Base-by-base conservation (phyloP, 2,113 vertebrate genomes). In the Lepisosteus osseus region DNA sequence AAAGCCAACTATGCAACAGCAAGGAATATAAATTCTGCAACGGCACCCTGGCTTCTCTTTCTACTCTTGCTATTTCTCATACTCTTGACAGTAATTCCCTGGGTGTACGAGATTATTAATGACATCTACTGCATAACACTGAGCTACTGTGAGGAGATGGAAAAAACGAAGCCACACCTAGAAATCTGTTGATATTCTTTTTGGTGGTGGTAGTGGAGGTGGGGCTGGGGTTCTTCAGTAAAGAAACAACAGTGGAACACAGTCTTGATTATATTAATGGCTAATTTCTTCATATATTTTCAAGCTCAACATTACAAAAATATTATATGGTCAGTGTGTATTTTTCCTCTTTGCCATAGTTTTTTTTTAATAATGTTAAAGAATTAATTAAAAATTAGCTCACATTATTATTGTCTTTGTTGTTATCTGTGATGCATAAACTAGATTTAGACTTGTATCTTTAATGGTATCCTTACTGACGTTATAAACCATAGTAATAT, bases 91-190 rank as follows among this genome's bases (percentile, higher is more conserved):
- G 72, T 47, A 42, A 59, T 71, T 76, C 78, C 80, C 78, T 84
- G 84, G 83, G 81, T 87, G 82, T 78, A 83, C 80, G 54, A 77
- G 75, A 82, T 88, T 86, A 86, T 40, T 44, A 68, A 79, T 82
- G 86, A 86, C 80, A 85, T 77, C 80, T 69, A 79, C 75, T 73
- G 79, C 79, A 76, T 77, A 80, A 83, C 84, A 80, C 79, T 68
- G 72, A 71, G 78, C 78, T 72, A 72, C 84, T 82, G 78, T 74
- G 82, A 84, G 72, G 14, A 70, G 51, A 72, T 51, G 77, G 80
- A 65, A 69, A 73, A 62, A 72, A 47, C 63, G 72, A 78, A 78
- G 72, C 90, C 90, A 84, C 89, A 85, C 90, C 89, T 87, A 85
- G 73, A 85, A 87, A 76, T 72, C 72, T 81, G 83, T 84, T 15